A percentile compares a stretch with the other conserved stretches of the same genome.
Conservation (phyloP, 2,888 invertebrate genomes). For the Epinotia ramella region DNA sequence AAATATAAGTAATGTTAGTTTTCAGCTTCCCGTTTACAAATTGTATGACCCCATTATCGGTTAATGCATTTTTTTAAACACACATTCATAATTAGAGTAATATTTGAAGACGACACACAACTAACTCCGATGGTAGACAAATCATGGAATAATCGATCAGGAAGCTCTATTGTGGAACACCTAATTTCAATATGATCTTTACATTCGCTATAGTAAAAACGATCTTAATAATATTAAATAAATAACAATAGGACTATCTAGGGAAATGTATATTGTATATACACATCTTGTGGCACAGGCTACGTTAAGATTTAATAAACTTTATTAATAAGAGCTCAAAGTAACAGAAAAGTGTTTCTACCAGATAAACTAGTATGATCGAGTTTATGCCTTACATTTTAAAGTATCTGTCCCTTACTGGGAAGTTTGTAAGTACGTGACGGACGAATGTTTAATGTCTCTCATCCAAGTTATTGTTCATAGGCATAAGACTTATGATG, state of each 20-base stretch:
- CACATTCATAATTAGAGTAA: constrained; percentile 34
- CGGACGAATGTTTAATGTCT: not conserved
- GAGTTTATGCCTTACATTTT: not conserved
- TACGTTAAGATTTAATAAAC: constrained; percentile 57
- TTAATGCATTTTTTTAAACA: constrained; percentile 21
- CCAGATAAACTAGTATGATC: constrained; percentile 16
- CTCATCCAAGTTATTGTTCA: too few species aligned
- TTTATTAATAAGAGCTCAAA: constrained; percentile 24
- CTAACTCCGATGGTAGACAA: constrained; percentile 68
- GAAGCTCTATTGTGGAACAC: constrained; percentile 80
- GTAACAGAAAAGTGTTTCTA: constrained; percentile 13
- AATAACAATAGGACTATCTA: constrained; percentile 80
- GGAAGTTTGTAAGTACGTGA: not conserved
- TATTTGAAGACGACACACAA: constrained; percentile 53
- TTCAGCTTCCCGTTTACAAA: not conserved
- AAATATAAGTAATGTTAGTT: not conserved
- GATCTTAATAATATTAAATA: constrained; percentile 71
- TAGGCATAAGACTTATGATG: too few species aligned
- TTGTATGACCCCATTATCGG: constrained; percentile 13
- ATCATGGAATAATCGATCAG: constrained; percentile 65
- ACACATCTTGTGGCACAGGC: constrained; percentile 81
- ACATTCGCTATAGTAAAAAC: constrained; percentile 72
- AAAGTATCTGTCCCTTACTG: not conserved
- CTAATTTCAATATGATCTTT: constrained; percentile 68
- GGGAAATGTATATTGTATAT: constrained; percentile 74